These are phyloP conservation scores for Acipenser ruthenus DNA, from an alignment of 2,797 vertebrate genomes.

Conservation along the genomic window DNA sequence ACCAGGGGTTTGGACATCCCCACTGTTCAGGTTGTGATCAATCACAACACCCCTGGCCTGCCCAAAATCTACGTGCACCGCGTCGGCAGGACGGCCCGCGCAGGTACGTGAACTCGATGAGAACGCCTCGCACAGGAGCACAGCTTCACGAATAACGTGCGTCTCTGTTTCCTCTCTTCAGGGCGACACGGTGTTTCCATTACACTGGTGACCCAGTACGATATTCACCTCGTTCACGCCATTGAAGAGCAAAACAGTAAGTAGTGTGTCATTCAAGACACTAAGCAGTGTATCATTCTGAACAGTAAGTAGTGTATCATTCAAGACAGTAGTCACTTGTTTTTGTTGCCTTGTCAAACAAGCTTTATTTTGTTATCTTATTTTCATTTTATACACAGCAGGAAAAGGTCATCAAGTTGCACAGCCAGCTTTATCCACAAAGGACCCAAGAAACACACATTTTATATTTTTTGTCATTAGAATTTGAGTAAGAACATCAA, in stretches of 20 bases:
- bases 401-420: too few relatives aligned
- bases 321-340: too few relatives aligned
- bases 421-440: too few relatives aligned
- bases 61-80: slow-evolving; percentile 94
- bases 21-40: slow-evolving; percentile 87
- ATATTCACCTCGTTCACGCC: slow-evolving; percentile 85
- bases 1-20: slow-evolving; percentile 90
- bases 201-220: slow-evolving; percentile 91
- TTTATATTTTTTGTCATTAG: too few relatives aligned
- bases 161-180: slow-evolving; percentile 28
- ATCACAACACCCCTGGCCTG: slow-evolving; percentile 90
- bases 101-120: slow-evolving; percentile 53
- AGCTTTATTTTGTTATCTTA: too few relatives aligned
- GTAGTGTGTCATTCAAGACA: slow-evolving; percentile 16
- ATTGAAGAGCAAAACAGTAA: slow-evolving; percentile 83
- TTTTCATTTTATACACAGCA: too few relatives aligned
- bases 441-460: too few relatives aligned
- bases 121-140: neutral
- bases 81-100: slow-evolving; percentile 88
- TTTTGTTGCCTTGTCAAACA: too few relatives aligned
- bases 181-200: slow-evolving; percentile 81
- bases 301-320: too few relatives aligned
- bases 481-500: too few relatives aligned
- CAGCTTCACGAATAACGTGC: neutral
- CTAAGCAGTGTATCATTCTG: too few relatives aligned